A percentile compares a stretch with the other conserved stretches of the same genome.
These are phyloP conservation scores for Litocranius walleri DNA, from an alignment of 2,113 vertebrate species.

Conservation along the genomic window DNA sequence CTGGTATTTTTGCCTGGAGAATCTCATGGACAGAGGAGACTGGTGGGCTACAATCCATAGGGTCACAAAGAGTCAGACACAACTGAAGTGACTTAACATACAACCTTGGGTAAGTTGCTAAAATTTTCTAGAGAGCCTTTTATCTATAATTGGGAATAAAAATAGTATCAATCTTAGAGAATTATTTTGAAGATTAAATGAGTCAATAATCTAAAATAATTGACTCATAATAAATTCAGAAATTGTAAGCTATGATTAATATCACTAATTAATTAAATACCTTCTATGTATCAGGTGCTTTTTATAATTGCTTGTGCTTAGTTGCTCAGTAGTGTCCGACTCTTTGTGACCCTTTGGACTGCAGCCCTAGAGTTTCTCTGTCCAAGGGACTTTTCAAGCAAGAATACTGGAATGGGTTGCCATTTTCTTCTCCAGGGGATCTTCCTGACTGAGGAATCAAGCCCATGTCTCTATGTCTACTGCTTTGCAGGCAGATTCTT, in stretches of 20 bases:
- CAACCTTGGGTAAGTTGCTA: not conserved
- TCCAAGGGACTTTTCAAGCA: not conserved
- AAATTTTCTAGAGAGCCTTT: not conserved
- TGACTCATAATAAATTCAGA: not conserved
- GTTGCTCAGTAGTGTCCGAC: not conserved
- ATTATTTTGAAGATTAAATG: conserved; percentile 10
- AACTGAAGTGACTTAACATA: not conserved
- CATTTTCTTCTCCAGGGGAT: not conserved
- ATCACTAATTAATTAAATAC: not conserved
- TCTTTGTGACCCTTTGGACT: not conserved
- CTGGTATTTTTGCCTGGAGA: not conserved
- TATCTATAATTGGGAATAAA: not conserved
- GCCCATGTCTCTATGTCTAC: not conserved
- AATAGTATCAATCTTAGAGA: not conserved
- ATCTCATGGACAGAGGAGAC: not conserved
- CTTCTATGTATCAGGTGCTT: not conserved
- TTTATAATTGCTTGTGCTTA: not conserved
- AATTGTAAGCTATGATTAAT: not conserved
- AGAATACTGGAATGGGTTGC: not conserved
- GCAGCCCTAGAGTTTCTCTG: not conserved
- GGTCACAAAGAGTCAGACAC: not conserved
- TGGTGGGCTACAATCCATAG: not conserved
- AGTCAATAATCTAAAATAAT: not conserved
- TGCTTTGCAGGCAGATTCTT: not conserved
- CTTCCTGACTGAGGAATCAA: not conserved